A percentile compares a stretch with the other conserved stretches of the same genome.
These are phyloP conservation scores for Fissipunctia ypsillon DNA, from an alignment of 2,888 invertebrate genomes.

Conservation along the genomic window DNA sequence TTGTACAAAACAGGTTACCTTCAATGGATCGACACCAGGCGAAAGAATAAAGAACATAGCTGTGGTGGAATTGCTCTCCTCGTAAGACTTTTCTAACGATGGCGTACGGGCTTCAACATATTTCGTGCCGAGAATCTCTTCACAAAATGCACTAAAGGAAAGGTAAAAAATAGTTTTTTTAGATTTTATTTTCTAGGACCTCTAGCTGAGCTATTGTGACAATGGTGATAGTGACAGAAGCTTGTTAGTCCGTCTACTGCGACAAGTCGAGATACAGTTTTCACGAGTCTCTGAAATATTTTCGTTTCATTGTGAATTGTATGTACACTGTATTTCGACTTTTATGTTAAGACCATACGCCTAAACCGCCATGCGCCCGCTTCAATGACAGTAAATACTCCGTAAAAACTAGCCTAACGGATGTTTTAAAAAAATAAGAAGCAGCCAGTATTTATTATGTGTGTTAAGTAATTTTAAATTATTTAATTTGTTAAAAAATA, in stretches of 20 bases:
- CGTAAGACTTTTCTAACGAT: constrained; percentile 96
- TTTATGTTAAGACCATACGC: background rate
- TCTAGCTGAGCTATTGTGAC: background rate
- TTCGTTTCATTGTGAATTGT: background rate
- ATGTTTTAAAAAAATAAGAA: too few relatives aligned
- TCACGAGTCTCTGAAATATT: background rate
- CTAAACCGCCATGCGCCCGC: too few relatives aligned
- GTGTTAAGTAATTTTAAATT: too few relatives aligned
- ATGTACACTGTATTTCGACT: background rate
- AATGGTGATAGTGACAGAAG: background rate
- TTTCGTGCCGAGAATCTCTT: constrained; percentile 96
- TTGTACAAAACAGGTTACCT: constrained; percentile 84
- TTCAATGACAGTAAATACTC: too few relatives aligned
- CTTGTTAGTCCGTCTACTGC: background rate
- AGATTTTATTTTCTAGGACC: background rate
- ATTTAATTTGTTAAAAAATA: too few relatives aligned
- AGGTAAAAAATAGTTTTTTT: background rate
- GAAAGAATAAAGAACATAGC: constrained; percentile 98
- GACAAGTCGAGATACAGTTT: background rate
- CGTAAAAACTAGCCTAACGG: too few relatives aligned
- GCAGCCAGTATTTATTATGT: too few relatives aligned
- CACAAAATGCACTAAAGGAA: constrained; percentile 93
- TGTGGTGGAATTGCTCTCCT: constrained; percentile 95
- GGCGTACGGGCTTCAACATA: constrained; percentile 95
- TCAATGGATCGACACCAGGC: constrained; percentile 98